Evolutionary conservation across 2,888 invertebrate genomes (phyloP), one percentile per base, ranked within the genome.

Genomic region (Danaus chrysippus): DNA sequence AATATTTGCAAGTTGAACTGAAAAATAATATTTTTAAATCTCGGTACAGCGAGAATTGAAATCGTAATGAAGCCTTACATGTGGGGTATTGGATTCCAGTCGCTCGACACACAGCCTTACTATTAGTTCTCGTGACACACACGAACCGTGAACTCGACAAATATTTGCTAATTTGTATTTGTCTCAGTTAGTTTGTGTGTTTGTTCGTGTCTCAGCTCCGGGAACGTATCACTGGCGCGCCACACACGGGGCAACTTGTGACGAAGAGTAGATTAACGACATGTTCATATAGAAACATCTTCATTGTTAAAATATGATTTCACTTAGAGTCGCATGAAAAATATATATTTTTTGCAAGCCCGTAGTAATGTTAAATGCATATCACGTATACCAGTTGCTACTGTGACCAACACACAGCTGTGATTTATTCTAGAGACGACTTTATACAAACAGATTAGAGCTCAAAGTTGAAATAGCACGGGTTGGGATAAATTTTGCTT

Each of bases 391-490:
- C 49, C 49, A 17, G 49, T 49, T 17, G 17, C 49, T 17, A 17
- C 49, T 49, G 49, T 49, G 17, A 49, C 49, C 49, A 49, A 49
- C 49, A 49, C 11, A 17, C 17, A 0, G 10, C 49, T n/a, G 49
- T 17, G 17, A 49, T 49, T 49, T 17, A 64, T 11, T 56, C 53
- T 15, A 67, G 64, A 56, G 56, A 42, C 41, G 52, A 49, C 56
- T 41, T 43, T 46, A 64, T 59, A 11, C 3, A 10, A 49, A n/a
- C 5, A 3, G 10, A 52, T n/a, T 43, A 61, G 53, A 58, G 64
- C 60, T 54, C 19, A 59, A 15, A 49, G 17, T 49, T 49, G 15
- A 49, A 49, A 9, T 17, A 17, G 17, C 49, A 17, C 1, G 10
- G 10, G 10, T 17, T 49, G 10, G 17, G 17, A 49, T 49, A 49